These are phyloP conservation scores for Brachirus orientalis DNA, from an alignment of 2,113 vertebrate genomes.

Conservation along the genomic window DNA sequence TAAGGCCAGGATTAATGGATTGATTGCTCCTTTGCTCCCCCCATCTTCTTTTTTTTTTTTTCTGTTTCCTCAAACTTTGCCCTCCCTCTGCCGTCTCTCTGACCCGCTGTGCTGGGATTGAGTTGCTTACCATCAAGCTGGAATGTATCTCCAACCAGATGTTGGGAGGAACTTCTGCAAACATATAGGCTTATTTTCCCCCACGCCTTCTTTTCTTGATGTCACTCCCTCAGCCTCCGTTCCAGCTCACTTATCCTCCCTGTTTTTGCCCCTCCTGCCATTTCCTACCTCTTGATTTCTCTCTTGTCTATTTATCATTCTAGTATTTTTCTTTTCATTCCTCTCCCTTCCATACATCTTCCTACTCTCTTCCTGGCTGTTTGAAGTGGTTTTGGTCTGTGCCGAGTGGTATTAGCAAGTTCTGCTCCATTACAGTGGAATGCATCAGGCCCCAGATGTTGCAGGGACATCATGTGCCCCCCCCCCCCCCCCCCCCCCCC, in stretches of 20 bases:
- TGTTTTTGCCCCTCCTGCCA: slow-evolving; percentile 26
- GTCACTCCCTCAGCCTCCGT: slow-evolving; percentile 40
- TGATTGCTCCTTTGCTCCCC: slow-evolving; percentile 34
- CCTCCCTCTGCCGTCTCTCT: slow-evolving; percentile 51
- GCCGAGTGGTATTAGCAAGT: slow-evolving; percentile 61
- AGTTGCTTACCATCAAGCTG: slow-evolving; percentile 68
- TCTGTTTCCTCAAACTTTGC: slow-evolving; percentile 2
- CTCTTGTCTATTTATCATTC: slow-evolving; percentile 59
- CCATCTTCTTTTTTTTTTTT: slow-evolving; percentile 28
- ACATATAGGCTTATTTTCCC: slow-evolving; percentile 26
- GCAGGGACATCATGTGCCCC: slow-evolving; percentile 53
- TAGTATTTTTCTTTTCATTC: slow-evolving; percentile 54
- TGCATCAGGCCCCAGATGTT: slow-evolving; percentile 81
- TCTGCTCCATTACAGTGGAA: slow-evolving; percentile 78
- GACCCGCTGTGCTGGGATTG: slow-evolving; percentile 73
- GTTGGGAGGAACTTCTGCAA: slow-evolving; percentile 65
- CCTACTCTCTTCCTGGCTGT: slow-evolving; percentile 31
- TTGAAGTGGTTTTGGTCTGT: slow-evolving; percentile 73
- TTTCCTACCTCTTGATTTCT: slow-evolving; percentile 65
- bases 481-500: slow-evolving; percentile 30
- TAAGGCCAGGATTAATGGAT: slow-evolving; percentile 35
- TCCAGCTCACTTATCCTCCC: slow-evolving; percentile 22
- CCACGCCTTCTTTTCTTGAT: slow-evolving; percentile 15
- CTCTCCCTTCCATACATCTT: slow-evolving; percentile 53
- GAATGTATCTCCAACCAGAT: slow-evolving; percentile 77